Evolutionary conservation across 2,888 invertebrate genomes (phyloP), one percentile per base, ranked within the genome.

Genomic region (Perizoma flavofasciatum): DNA sequence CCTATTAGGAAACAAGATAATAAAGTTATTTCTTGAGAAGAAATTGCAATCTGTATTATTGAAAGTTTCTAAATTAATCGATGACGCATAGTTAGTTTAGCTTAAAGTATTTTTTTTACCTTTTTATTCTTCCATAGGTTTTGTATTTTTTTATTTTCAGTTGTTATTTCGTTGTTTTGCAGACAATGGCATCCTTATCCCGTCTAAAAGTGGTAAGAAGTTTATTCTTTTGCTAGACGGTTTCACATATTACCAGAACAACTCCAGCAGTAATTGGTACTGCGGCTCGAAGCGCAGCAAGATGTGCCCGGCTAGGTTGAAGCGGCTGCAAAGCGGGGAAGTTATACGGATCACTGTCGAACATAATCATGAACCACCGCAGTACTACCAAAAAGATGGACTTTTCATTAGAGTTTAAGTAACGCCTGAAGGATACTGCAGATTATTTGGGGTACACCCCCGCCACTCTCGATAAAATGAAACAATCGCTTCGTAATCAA

Each of bases 191-290:
- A 63, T 73, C 33, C 68, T 79, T 66, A 78, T 82, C 55, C 78
- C 78, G 6, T 75, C 77, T 0, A 65, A 70, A 4, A 70, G 69
- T 34, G 74, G 77, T 6, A 80, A 76, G 58, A 79, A 79, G 55
- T 67, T 33, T 34, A 67, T 80, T 0, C 60, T 82, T 9, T 74
- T 81, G 75, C 43, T 82, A 50, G 70, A 78, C 11, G 68, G 72
- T 6, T 82, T 75, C 65, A 83, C 81, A 7, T 84, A 76, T 59
- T 82, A 79, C 10, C 81, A 82, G 64, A 73, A 79, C 22, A 79
- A 81, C 68, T 70, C 75, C 39, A 67, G 71, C n/a, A 45, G 53
- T 0, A 65, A 70, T 35, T 82, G 80, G 81, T 60, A 74, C 7
- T 82, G 83, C 60, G 79, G 79, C 5, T 77, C 77, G 5, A 54